Evolutionary conservation across 64 coral and sea anemone species (phyloP), one percentile per base, ranked within the genome.

Genomic region (Pachyseris speciosa): DNA sequence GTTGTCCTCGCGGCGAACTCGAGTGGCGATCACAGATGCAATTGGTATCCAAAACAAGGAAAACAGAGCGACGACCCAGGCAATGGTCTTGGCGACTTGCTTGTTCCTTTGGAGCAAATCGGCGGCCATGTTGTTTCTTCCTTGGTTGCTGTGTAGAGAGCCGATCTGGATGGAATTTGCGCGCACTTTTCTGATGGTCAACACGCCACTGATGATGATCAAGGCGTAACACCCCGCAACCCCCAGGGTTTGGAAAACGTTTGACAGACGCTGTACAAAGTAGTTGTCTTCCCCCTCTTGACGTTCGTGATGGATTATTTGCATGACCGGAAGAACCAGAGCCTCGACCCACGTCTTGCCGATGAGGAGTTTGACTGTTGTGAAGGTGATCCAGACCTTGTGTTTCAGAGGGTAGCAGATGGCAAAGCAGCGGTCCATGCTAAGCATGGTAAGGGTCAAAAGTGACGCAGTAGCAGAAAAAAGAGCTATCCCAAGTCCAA

Each of bases 11-110:
- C 37, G 17, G 7, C 29, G n/a, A 58, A 20, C 52, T 4, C n/a
- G 15, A 58, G n/a, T 7, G 41, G 38, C 45, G 5, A 74, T 26
- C 11, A 74, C 41, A 43, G 45, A 40, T 17, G 37, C 71, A 9
- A 74, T 74, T 19, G 71, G 71, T 1, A 74, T 12, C 71, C 71
- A 74, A 47, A 37, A 74, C n/a, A 74, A 25, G 7, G 71, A 44
- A 27, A 74, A 74, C 0, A 74, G 40, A 12, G 4, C 5, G 7
- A 74, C 42, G 19, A 74, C 71, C 8, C 39, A 6, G 26, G 71
- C 71, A 8, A 74, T 44, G 20, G 71, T 74, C 40, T 74, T 74
- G 8, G 71, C 71, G 22, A 74, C 71, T 45, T 74, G 71, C 41
- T 74, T 74, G 71, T 74, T 74, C 3, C 71, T 74, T 45, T 74